Evolutionary conservation across 2,888 invertebrate species (phyloP).

Genomic region (Brenthis hecate): DNA sequence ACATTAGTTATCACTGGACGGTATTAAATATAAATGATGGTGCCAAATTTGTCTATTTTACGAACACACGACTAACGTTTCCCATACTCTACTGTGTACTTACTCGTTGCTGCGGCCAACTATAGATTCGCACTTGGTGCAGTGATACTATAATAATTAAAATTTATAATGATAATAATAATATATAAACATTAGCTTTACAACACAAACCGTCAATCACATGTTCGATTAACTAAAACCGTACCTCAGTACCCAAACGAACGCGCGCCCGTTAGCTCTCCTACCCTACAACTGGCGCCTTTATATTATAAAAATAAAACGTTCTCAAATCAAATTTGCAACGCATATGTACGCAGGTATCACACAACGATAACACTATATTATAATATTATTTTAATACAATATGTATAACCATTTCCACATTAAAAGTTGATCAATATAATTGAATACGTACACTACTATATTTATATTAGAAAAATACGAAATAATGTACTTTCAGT

Average conservation of each 20-base stretch:
- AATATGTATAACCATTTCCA: slow-evolving; percentile 63
- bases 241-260: slow-evolving; percentile 32
- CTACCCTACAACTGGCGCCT: slow-evolving; percentile 38
- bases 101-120: slow-evolving; percentile 70
- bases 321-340: slow-evolving; percentile 71
- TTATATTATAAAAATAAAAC: slow-evolving; percentile 59
- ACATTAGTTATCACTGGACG: slow-evolving; percentile 68
- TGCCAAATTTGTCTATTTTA: slow-evolving; percentile 55
- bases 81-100: slow-evolving; percentile 50
- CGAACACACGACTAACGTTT: slow-evolving; percentile 53
- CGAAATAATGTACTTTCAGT: slow-evolving; percentile 80
- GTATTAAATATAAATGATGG: slow-evolving; percentile 70
- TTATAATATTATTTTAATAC: slow-evolving; percentile 43
- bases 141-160: slow-evolving; percentile 59
- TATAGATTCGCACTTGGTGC: slow-evolving; percentile 76
- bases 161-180: slow-evolving; percentile 47
- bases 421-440: slow-evolving; percentile 70
- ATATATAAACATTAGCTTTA: slow-evolving; percentile 57
- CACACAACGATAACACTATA: slow-evolving; percentile 57
- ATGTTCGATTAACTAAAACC: slow-evolving; percentile 57
- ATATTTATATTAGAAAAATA: slow-evolving; percentile 80
- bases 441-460: slow-evolving; percentile 69
- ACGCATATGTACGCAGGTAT: slow-evolving; percentile 57
- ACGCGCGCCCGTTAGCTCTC: slow-evolving; percentile 14
- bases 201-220: slow-evolving; percentile 70